Evolutionary conservation across 2,888 invertebrate species (phyloP), one percentile per base, ranked within the genome.

Genomic region (Euplagia quadripunctaria): DNA sequence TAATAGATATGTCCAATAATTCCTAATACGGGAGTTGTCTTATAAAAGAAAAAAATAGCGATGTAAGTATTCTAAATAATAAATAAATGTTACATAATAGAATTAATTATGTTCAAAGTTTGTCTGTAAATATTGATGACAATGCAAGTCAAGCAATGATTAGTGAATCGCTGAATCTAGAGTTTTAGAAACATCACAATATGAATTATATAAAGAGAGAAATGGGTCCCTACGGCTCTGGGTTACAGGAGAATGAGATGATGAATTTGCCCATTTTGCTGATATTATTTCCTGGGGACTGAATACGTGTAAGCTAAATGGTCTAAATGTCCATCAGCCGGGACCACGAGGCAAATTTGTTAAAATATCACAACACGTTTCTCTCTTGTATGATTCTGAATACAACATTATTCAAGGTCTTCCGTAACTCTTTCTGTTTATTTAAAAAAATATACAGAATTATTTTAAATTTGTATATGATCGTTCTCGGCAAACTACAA

Each of bases 331-430:
- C 55, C 71, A 71, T 71, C 65, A 65, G 43, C 20, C 55, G 43
- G 46, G 8, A 65, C 65, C 65, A 58, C 65, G 46, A 41, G 58
- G 65, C 64, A 71, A 71, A 58, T 71, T 46, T 58, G 71, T 66
- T 71, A 65, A 71, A 65, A 31, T 65, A 65, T 65, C 31, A 64
- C 65, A 65, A 65, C 46, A 65, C 17, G 55, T 55, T 43, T n/a
- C 20, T 64, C 52, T 64, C 55, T 42, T 31, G 42, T 65, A 8
- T n/a, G 46, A 20, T 55, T 41, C 20, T 31, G 58, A 20, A 58
- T 12, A 31, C n/a, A 5, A 64, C 55, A 31, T 17, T 64, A 43
- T 55, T 55, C 52, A 8, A 2, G 31, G 52, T 70, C 64, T 46
- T 65, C 14, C 55, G 43, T 71, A 46, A 52, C n/a, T 71, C 9